Conservation (phyloP, 2,888 invertebrate species). For the Harpalus rubripes region DNA sequence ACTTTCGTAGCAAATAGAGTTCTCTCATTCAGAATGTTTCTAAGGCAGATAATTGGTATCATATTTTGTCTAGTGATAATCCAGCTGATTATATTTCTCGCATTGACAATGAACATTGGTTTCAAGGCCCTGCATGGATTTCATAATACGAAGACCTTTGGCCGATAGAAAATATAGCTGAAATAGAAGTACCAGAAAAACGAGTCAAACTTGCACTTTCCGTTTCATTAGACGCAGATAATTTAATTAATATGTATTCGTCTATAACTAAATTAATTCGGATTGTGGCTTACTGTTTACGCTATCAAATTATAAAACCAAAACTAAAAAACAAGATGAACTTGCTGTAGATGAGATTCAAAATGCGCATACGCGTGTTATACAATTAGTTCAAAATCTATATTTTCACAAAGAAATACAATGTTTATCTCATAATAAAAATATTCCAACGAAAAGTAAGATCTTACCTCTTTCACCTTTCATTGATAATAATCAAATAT, state of each 20-base stretch:
- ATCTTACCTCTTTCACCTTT: slow-evolving; percentile 15
- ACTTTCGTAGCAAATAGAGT: slow-evolving; percentile 43
- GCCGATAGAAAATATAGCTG: neutral
- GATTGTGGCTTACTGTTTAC: slow-evolving; percentile 13
- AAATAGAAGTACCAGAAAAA: slow-evolving; percentile 21
- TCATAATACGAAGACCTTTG: neutral
- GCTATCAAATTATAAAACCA: neutral
- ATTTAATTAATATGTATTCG: neutral
- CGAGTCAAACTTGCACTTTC: neutral
- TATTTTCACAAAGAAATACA: slow-evolving; percentile 1
- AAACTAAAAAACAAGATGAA: neutral
- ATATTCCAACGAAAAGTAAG: slow-evolving; percentile 13
- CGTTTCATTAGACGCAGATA: neutral
- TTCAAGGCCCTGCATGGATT: slow-evolving; percentile 19
- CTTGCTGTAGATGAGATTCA: slow-evolving; percentile 19
- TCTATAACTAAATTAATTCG: slow-evolving; percentile 24
- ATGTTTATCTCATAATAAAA: slow-evolving; percentile 7
- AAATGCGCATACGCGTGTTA: slow-evolving; percentile 20
- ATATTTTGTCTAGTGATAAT: slow-evolving; percentile 21
- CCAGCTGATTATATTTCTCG: slow-evolving; percentile 35
- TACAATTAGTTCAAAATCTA: slow-evolving; percentile 15
- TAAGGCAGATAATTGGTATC: slow-evolving; percentile 12
- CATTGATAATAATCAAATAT: slow-evolving; percentile 25
- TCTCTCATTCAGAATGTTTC: slow-evolving; percentile 8
- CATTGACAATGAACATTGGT: slow-evolving; percentile 41